phyloP scores from a whole-genome alignment of 2,888 invertebrate genomes.

The Aporophyla lueneburgensis region DNA sequence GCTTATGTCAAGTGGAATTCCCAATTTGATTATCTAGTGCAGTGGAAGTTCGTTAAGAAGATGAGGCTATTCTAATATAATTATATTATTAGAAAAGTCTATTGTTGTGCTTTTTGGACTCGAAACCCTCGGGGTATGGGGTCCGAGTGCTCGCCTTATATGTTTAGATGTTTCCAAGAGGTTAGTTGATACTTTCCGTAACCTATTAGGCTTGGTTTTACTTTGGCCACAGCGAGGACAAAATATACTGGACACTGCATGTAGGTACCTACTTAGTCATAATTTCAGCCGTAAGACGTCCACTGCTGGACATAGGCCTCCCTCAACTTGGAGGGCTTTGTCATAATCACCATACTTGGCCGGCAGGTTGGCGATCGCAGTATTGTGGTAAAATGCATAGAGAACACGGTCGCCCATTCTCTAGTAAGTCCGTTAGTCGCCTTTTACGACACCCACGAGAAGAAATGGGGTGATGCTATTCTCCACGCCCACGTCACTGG shows the following conservation, averaged over 20 bases:
- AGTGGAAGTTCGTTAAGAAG: constrained; percentile 23
- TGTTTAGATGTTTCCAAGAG: background rate
- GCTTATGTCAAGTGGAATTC: constrained; percentile 36
- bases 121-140: background rate
- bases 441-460: no score
- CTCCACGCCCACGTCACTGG: background rate
- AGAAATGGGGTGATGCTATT: no score
- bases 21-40: constrained; percentile 40
- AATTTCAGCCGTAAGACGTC: no score
- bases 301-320: no score
- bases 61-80: constrained; percentile 4
- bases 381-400: no score
- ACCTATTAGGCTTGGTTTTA: background rate
- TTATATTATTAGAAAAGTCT: constrained; percentile 3
- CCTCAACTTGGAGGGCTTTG: no score
- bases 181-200: background rate
- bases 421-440: no score
- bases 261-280: no score
- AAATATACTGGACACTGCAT: background rate
- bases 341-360: no score
- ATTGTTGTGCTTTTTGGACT: background rate
- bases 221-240: background rate
- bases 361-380: no score
- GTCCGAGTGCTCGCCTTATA: background rate
- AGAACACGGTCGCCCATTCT: no score